A percentile compares a stretch with the other conserved stretches of the same genome.
Evolutionary conservation across 1,140 invertebrate genomes (phyloP).

Genomic region (Drosophila lacteicornis): DNA sequence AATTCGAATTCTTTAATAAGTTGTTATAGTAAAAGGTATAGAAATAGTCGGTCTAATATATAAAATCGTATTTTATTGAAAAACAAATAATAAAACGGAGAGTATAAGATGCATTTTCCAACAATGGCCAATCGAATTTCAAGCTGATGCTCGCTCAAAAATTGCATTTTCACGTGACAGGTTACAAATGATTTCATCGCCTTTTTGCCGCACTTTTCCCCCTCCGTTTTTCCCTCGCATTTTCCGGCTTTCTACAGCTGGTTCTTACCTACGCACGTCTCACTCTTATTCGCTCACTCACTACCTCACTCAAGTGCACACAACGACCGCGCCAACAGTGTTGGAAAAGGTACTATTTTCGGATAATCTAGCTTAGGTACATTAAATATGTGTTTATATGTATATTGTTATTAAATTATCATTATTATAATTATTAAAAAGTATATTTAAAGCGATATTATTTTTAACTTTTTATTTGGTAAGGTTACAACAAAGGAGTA

Average conservation of each 20-base stretch:
- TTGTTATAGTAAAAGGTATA: neutral
- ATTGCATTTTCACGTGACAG: conserved; percentile 60
- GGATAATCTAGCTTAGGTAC: too few relatives aligned
- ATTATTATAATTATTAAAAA: too few relatives aligned
- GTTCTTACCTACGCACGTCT: conserved; percentile 4
- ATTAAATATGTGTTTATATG: too few relatives aligned
- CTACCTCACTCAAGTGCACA: conserved; percentile 35
- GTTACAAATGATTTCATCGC: conserved; percentile 63
- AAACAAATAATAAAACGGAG: conserved; percentile 25
- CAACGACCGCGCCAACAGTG: conserved; percentile 50
- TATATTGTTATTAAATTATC: too few relatives aligned
- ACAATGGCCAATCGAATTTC: conserved; percentile 58
- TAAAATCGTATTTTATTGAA: neutral
- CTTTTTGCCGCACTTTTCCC: conserved; percentile 1
- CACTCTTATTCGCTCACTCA: conserved; percentile 9
- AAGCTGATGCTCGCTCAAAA: conserved; percentile 39
- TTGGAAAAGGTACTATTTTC: neutral
- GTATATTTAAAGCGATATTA: too few relatives aligned
- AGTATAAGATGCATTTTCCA: conserved; percentile 26
- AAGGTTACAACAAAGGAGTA: too few relatives aligned
- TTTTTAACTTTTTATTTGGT: too few relatives aligned
- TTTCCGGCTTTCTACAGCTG: conserved; percentile 9
- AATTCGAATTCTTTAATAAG: neutral
- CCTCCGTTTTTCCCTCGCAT: conserved; percentile 1
- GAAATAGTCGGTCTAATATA: neutral